Evolutionary conservation across 2,113 vertebrate species (phyloP).

Genomic region (Mungos mungo): DNA sequence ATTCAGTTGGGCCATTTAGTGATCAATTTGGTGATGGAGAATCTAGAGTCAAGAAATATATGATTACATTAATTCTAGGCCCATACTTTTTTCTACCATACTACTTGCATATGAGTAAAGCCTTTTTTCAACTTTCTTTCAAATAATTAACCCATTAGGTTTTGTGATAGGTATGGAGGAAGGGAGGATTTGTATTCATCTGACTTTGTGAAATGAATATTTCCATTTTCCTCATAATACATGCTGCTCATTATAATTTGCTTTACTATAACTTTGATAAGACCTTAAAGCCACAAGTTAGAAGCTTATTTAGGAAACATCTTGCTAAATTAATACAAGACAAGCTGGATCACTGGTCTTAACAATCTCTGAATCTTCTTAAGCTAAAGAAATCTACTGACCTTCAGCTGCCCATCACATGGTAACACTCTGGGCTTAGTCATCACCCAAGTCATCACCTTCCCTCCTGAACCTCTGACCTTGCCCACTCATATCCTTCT

Average conservation of each 20-base stretch:
- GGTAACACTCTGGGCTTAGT: background rate
- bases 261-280: background rate
- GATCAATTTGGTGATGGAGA: background rate
- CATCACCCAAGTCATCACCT: background rate
- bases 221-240: background rate
- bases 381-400: background rate
- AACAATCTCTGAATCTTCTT: background rate
- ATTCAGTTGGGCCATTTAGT: background rate
- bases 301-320: background rate
- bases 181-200: background rate
- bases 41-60: background rate
- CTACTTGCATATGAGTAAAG: background rate
- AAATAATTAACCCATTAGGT: background rate
- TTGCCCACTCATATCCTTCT: background rate
- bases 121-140: background rate
- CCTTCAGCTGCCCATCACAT: background rate
- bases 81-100: background rate
- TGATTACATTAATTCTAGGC: background rate
- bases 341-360: background rate
- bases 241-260: background rate
- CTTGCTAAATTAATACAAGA: background rate
- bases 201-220: background rate
- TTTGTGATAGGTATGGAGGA: background rate
- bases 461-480: background rate
- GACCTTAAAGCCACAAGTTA: background rate